Evolutionary conservation across 1,140 invertebrate genomes (phyloP), one percentile per base, ranked within the genome.

Genomic region (Heliconius congener): DNA sequence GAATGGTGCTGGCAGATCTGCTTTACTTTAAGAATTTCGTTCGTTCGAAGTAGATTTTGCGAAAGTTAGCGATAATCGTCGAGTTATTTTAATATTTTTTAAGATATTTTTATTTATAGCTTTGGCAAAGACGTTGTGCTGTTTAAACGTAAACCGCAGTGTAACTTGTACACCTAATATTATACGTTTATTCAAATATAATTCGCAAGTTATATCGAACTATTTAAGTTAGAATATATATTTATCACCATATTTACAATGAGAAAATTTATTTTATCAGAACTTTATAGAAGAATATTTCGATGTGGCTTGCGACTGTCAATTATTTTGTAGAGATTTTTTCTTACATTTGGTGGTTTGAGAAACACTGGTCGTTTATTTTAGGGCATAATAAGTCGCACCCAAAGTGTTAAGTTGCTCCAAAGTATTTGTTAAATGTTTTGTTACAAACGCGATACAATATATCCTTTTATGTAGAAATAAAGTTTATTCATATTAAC

Each of bases 361-460:
- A 94, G 93, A 93, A 94, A 94, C 93, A 94, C 93, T 94, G 91
- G 87, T 93, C 91, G 82, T 82, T 83, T 92, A 87, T 91, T 85
- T 87, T 94, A 91, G 88, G 86, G 86, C 90, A 92, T 93, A 93
- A 92, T 92, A 93, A 88, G 89, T 93, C 88, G 88, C 89, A 92
- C 87, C 91, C 91, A 93, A 94, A 94, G 90, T 91, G 88, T 91
- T 90, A 86, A 89, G 88, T 92, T 89, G 88, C 90, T 92, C 92
- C 91, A 94, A 93, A 94, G 91, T 94, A 90, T 93, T 93, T 93
- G 92, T 94, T 94, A 89, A 93, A 92, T 92, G 91, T 94, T 94
- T 92, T 94, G 91, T 94, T 94, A 90, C 78, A 86, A 88, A 85
- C 86, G 88, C 84, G 87, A 86, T 91, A 89, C 82, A 87, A 86